Conservation (phyloP, 2,797 vertebrate genomes). For the Furcifer pardalis region DNA sequence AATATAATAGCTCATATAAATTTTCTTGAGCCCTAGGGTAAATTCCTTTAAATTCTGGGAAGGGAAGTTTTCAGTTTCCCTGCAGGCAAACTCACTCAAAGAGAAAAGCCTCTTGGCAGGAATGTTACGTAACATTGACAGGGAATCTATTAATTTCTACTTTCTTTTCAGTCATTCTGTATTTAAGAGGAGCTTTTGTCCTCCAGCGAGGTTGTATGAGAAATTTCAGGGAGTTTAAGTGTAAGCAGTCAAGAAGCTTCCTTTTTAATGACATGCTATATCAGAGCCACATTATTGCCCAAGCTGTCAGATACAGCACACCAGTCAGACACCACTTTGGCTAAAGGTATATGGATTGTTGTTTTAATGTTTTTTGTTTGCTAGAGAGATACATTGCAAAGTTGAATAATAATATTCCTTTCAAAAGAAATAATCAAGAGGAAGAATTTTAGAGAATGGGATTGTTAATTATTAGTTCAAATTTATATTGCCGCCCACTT, state of each 20-base stretch:
- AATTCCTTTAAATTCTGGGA: neutral
- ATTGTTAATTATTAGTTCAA: no score
- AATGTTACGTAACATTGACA: neutral
- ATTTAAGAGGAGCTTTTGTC: no score
- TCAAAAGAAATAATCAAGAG: no score
- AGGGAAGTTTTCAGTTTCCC: neutral
- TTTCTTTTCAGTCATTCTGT: no score
- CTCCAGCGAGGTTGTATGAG: no score
- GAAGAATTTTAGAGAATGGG: no score
- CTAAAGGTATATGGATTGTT: neutral
- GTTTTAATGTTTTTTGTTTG: neutral
- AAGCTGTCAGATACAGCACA: neutral
- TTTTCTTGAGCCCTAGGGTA: neutral
- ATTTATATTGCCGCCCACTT: no score
- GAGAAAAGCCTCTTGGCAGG: neutral
- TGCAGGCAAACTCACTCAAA: neutral
- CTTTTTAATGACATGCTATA: neutral
- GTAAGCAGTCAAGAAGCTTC: neutral
- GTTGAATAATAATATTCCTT: neutral
- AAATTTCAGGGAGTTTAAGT: neutral
- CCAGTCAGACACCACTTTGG: neutral
- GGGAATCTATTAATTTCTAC: neutral
- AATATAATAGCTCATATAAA: neutral
- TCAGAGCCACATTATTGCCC: neutral
- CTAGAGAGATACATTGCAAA: neutral